Percentiles rank a stretch among this genome's conserved stretches.
These are phyloP conservation scores for Pyrgilauda ruficollis DNA, from an alignment of 2,113 vertebrate genomes.

Conservation along the genomic window DNA sequence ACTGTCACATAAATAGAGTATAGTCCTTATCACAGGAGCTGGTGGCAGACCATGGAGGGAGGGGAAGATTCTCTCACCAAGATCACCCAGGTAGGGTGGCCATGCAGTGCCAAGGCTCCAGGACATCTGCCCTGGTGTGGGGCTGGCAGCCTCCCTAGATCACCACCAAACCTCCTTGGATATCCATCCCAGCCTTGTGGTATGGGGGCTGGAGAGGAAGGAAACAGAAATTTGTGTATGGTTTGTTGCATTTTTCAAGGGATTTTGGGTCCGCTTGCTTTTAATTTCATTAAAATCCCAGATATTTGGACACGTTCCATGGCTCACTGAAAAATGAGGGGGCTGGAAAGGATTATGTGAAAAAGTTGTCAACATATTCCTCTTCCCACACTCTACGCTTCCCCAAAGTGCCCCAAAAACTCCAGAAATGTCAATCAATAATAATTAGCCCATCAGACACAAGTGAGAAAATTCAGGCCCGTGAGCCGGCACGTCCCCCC, in stretches of 20 bases:
- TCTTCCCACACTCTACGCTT: slow-evolving; percentile 54
- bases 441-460: slow-evolving; percentile 30
- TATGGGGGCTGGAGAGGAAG: not conserved
- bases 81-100: not conserved
- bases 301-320: slow-evolving; percentile 32
- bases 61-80: not conserved
- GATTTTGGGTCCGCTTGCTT: not conserved
- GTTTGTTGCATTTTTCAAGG: not conserved
- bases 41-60: not conserved
- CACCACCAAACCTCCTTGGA: not conserved
- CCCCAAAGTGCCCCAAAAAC: slow-evolving; percentile 17
- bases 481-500: not conserved
- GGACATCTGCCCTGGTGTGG: not conserved
- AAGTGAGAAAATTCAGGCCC: not conserved
- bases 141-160: not conserved
- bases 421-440: slow-evolving; percentile 45
- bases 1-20: not conserved
- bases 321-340: slow-evolving; percentile 50
- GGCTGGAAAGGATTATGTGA: slow-evolving; percentile 60
- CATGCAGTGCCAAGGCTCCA: fast-evolving
- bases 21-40: not conserved
- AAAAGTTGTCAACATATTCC: slow-evolving; percentile 65
- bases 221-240: not conserved
- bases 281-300: slow-evolving; percentile 50
- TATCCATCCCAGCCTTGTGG: not conserved